Base-by-base conservation (phyloP, 35 echinoderm and acorn worm species). In the Anneissia japonica region DNA sequence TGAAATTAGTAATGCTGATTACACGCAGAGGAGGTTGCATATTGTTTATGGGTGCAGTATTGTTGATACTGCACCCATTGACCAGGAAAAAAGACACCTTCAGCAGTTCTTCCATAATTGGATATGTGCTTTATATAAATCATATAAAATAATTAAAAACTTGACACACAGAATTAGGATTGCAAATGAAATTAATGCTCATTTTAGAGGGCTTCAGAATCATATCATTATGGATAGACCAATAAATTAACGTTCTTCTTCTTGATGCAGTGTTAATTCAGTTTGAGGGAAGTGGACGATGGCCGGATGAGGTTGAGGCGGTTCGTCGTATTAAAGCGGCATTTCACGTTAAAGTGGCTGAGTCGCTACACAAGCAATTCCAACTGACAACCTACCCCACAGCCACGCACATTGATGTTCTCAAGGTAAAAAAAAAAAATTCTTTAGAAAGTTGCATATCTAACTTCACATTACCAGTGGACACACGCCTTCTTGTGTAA, bases 241-340 rank as follows among this genome's bases (percentile, higher is more conserved):
- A 51, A 34, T 80, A 32, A 14, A 30, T 43, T 0, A 35, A n/a
- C 34, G 16, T 30, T 35, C 74, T 23, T 85, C 12, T 64, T 26
- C 39, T 34, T 40, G 32, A 38, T 46, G 45, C 34, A 99, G 96
- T 99, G 14, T 72, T 99, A 31, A 94, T 92, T 79, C 88, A 91
- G 30, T 64, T 99, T 43, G 96, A 99, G 85, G 87, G 90, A 26
- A 99, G 96, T 75, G 96, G 96, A 32, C 91, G 91, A 84, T 99
- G 96, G 96, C 96, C 96, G 14, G 87, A 94, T 78, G 80, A 82
- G 31, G 9, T 99, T 4, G 83, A 86, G 36, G 96, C 96, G 30
- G 91, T 99, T 0, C 96, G 94, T 31, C 86, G 82, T 17, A 92
- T 99, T 81, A 99, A 94, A 41, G 89, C 96, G n/a, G 96, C 96